Percentiles rank a stretch among this genome's conserved stretches.
Evolutionary conservation across 2,797 vertebrate species (phyloP).

Genomic region (Coregonus ussuriensis): DNA sequence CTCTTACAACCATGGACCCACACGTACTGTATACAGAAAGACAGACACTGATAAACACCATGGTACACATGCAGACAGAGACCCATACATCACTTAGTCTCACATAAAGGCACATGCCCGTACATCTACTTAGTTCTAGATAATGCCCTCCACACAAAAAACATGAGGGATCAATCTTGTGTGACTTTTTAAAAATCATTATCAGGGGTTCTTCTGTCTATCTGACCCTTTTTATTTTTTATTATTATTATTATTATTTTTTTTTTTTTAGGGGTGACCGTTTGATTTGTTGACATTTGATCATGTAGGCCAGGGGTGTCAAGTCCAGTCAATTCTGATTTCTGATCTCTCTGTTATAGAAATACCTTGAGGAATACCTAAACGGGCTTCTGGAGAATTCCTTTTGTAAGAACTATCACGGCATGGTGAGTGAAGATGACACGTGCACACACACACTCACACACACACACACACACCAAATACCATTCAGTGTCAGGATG

Average conservation of each 20-base stretch:
- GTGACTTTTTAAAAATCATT: too few relatives aligned
- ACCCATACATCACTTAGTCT: not conserved
- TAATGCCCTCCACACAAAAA: too few relatives aligned
- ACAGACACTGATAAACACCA: not conserved
- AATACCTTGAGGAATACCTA: conserved; percentile 88
- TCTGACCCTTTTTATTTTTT: not conserved
- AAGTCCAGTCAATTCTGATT: conserved; percentile 1
- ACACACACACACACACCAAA: not conserved
- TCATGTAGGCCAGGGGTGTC: not conserved
- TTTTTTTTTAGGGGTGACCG: not conserved
- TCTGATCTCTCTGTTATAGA: conserved; percentile 68
- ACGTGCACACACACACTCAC: not conserved
- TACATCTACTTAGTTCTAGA: too few relatives aligned
- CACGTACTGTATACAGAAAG: not conserved
- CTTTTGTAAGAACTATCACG: conserved; percentile 83
- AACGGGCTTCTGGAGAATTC: conserved; percentile 82
- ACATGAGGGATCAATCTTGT: too few relatives aligned
- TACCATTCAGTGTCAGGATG: not conserved
- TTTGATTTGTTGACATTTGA: not conserved
- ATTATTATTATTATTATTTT: too few relatives aligned
- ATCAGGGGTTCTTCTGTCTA: not conserved
- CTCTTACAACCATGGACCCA: not conserved
- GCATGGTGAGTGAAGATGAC: conserved; percentile 78
- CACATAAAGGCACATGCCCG: not conserved
- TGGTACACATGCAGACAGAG: not conserved